Conservation (phyloP, 2,888 invertebrate species). For the Ichneumon xanthorius region DNA sequence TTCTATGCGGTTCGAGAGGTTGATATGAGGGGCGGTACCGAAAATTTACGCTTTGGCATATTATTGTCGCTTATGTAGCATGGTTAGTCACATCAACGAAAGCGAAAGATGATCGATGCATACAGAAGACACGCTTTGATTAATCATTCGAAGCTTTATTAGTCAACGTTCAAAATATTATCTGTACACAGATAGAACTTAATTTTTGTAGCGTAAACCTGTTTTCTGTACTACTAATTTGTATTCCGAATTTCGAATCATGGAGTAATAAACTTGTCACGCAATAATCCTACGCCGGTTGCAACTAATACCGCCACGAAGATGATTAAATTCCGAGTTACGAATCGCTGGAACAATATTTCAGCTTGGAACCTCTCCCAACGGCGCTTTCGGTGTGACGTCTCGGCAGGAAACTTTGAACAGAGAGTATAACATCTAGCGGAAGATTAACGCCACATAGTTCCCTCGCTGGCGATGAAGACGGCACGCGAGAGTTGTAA, state of each 20-base stretch:
- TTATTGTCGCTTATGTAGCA: constrained; percentile 51
- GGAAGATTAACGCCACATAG: constrained; percentile 53
- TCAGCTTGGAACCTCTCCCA: constrained; percentile 4
- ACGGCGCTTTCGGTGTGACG: constrained; percentile 39
- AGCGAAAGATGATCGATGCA: constrained; percentile 42
- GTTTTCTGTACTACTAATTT: background rate
- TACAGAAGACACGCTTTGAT: constrained; percentile 27
- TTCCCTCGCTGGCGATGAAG: constrained; percentile 42
- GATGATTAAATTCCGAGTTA: constrained; percentile 34
- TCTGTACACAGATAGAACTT: background rate
- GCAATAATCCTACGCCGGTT: constrained; percentile 3
- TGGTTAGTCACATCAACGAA: constrained; percentile 59
- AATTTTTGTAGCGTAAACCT: background rate
- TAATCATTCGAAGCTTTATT: constrained; percentile 39
- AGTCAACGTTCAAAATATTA: background rate
- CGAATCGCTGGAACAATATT: constrained; percentile 38
- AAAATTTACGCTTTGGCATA: constrained; percentile 61
- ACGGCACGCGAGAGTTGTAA: constrained; percentile 47
- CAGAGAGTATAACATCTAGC: constrained; percentile 35
- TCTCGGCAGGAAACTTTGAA: constrained; percentile 56
- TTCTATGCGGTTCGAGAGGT: constrained; percentile 17
- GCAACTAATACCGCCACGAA: background rate
- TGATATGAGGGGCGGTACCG: constrained; percentile 41
- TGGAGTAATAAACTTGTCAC: background rate
- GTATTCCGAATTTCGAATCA: background rate